A percentile compares a stretch with the other conserved stretches of the same genome.
phyloP scores from a whole-genome alignment of 1,140 invertebrate species.

The Neodiprion fabricii region DNA sequence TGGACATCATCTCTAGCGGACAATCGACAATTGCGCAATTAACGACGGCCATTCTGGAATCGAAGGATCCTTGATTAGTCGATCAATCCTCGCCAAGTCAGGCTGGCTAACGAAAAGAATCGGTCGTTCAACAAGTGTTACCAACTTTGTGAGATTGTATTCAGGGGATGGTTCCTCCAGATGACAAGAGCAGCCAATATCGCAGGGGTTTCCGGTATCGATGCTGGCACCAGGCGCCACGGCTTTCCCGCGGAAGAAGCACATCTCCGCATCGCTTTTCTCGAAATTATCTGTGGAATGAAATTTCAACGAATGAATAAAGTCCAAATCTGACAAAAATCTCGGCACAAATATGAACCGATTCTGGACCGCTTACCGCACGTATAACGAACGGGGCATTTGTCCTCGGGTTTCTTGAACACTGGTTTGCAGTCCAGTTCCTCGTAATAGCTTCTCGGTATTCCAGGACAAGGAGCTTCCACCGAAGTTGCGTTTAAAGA shows the following conservation, averaged over 20 bases:
- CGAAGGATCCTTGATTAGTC: not conserved
- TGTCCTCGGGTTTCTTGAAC: conserved; percentile 12
- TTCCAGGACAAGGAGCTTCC: not conserved
- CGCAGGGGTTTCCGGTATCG: conserved; percentile 9
- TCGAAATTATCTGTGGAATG: not conserved
- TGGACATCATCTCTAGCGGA: conserved; percentile 41
- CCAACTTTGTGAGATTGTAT: conserved; percentile 17
- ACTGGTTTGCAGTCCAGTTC: conserved; percentile 29
- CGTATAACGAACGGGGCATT: conserved; percentile 27
- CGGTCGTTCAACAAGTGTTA: not conserved
- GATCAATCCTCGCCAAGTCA: too few relatives aligned
- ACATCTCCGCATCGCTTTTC: conserved; percentile 17
- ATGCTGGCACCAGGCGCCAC: conserved; percentile 23
- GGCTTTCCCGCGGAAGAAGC: conserved; percentile 31
- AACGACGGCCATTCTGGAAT: conserved; percentile 33
- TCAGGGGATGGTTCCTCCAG: not conserved
- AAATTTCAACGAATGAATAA: too few relatives aligned
- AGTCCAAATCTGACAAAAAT: too few relatives aligned
- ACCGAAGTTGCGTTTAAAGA: not conserved
- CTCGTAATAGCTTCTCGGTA: conserved; percentile 21
- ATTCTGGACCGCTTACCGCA: conserved; percentile 26
- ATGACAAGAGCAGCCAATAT: conserved; percentile 1
- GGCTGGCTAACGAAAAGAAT: too few relatives aligned
- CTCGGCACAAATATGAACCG: too few relatives aligned
- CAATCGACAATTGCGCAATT: conserved; percentile 58